A percentile compares a stretch with the other conserved stretches of the same genome.
Evolutionary conservation across 2,113 vertebrate genomes (phyloP).

Genomic region (Meleagris gallopavo): DNA sequence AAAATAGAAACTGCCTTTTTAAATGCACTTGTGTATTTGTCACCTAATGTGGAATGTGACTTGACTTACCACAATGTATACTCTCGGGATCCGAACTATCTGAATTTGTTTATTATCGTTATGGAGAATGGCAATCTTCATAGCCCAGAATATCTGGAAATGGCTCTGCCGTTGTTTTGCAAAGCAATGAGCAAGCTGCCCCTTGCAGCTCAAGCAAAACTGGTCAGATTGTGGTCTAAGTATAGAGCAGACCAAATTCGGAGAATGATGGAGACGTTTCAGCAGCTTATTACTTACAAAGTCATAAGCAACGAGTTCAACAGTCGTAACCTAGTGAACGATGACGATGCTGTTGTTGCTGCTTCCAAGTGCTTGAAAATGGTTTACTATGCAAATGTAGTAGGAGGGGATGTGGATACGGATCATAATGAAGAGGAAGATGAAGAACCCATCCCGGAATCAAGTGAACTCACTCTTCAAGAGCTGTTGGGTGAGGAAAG

Average conservation of each 20-base stretch:
- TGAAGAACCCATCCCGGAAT: slow-evolving; percentile 89
- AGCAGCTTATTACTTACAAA: slow-evolving; percentile 98
- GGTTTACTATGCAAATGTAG: slow-evolving; percentile 95
- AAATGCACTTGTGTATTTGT: slow-evolving; percentile 94
- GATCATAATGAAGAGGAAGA: slow-evolving; percentile 95
- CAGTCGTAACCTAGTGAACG: slow-evolving; percentile 91
- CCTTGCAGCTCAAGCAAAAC: slow-evolving; percentile 88
- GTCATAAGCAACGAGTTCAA: slow-evolving; percentile 96
- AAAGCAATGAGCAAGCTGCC: slow-evolving; percentile 98
- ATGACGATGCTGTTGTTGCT: slow-evolving; percentile 94
- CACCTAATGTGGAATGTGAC: slow-evolving; percentile 96
- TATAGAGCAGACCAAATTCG: slow-evolving; percentile 88
- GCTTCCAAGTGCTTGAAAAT: slow-evolving; percentile 97
- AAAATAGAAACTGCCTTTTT: slow-evolving; percentile 94
- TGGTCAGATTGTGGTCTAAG: slow-evolving; percentile 91
- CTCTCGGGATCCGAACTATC: slow-evolving; percentile 92
- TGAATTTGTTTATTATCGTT: slow-evolving; percentile 96
- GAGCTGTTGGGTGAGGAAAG: slow-evolving; percentile 95
- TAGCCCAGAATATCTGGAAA: slow-evolving; percentile 97
- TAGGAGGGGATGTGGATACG: slow-evolving; percentile 90
- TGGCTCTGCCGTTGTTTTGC: slow-evolving; percentile 94
- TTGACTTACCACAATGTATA: slow-evolving; percentile 97
- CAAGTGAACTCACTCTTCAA: slow-evolving; percentile 92
- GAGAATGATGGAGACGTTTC: slow-evolving; percentile 97
- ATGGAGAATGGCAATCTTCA: slow-evolving; percentile 98